Base-by-base conservation (phyloP, 2,888 invertebrate genomes). In the Cephus pygmeus region DNA sequence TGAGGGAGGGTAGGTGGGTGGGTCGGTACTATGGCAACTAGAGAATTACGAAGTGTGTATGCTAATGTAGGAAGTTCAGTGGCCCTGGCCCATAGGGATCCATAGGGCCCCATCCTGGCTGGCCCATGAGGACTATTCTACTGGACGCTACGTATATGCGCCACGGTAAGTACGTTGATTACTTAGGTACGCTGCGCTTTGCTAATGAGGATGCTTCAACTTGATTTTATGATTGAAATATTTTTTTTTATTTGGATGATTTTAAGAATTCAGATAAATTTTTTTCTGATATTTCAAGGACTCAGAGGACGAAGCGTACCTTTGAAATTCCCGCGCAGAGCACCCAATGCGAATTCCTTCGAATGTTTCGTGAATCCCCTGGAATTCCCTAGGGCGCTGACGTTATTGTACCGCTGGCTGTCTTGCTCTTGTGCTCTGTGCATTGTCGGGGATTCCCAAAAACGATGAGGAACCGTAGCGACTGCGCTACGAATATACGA, bases 1-100 rank as follows among this genome's bases (percentile, higher is more conserved):
- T 9, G n/a, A 34, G 74, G n/a, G 35, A 34, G 74, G 34, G 35
- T 12, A 23, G 34, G 35, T n/a, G 34, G 34, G 35, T 23, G 74
- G 34, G n/a, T 12, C 11, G 71, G 71, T 71, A 71, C 34, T n/a
- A 31, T 31, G 31, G 74, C 34, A 12, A 36, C 74, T 74, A 74
- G 74, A 36, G 35, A 30, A 30, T 74, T 74, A 74, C 74, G 74
- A 35, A 74, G 36, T n/a, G 34, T 36, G 74, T 35, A 74, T 74
- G 74, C 74, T 74, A 74, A 74, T 74, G 74, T 34, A 9, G 23
- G 73, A 23, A 73, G 68, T 74, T 77, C 56, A 76, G 11, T 68
- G 74, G 74, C 74, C 74, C 74, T 74, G 74, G 74, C 74, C 74
- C 74, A 73, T 34, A 23, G 73, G 73, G 73, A 15, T 15, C 15